phyloP scores from a whole-genome alignment of 2,797 vertebrate species.

The Urophycis tenuis region DNA sequence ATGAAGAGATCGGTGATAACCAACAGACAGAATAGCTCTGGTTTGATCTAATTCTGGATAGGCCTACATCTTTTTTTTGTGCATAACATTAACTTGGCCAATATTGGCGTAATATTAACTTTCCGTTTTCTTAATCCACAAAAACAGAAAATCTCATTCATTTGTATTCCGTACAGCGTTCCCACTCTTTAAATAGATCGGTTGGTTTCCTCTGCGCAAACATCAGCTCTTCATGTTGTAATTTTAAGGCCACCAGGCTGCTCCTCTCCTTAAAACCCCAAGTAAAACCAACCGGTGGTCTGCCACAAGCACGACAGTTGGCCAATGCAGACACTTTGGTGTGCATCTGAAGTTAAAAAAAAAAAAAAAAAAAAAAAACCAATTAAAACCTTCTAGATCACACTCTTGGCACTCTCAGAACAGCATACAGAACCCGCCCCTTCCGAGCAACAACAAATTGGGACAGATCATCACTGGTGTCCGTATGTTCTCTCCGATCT shows the following conservation, averaged over 20 bases:
- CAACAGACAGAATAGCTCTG: neutral
- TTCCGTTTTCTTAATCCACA: neutral
- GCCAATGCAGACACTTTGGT: neutral
- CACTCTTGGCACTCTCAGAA: neutral
- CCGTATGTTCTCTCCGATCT: conserved; percentile 3
- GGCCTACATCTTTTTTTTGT: neutral
- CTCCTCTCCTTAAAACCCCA: too few relatives aligned
- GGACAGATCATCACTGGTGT: neutral
- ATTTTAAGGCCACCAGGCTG: neutral
- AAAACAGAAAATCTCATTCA: neutral
- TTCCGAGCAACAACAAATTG: neutral
- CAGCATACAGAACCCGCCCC: neutral
- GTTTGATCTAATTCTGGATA: neutral
- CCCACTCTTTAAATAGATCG: neutral
- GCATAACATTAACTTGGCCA: neutral
- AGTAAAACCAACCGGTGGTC: too few relatives aligned
- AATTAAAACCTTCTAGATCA: neutral
- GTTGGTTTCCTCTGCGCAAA: neutral
- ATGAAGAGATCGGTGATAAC: neutral
- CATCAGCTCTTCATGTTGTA: neutral
- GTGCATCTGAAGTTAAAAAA: neutral
- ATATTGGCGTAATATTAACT: neutral
- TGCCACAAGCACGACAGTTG: too few relatives aligned
- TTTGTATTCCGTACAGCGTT: neutral
- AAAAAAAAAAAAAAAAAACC: too few relatives aligned